These are phyloP conservation scores for Tipula unca DNA, from an alignment of 2,888 invertebrate species.

Conservation along the genomic window DNA sequence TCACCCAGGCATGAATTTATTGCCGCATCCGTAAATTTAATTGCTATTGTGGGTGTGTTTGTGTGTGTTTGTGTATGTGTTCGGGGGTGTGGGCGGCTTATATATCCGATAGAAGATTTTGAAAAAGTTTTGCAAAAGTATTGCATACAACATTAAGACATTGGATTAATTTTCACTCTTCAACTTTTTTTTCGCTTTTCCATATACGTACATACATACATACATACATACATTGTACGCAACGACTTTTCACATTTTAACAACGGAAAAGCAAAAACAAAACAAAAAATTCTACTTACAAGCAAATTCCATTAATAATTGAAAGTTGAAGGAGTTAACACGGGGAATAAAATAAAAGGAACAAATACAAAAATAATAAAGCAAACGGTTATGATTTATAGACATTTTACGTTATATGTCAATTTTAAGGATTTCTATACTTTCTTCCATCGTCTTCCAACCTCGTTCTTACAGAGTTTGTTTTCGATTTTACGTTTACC, in stretches of 20 bases:
- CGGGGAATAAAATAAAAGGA: neutral
- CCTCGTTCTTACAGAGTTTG: neutral
- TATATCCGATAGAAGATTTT: neutral
- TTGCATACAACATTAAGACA: neutral
- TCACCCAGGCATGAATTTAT: neutral
- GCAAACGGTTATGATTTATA: neutral
- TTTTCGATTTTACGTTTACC: neutral
- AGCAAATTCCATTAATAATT: neutral
- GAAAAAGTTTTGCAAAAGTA: neutral
- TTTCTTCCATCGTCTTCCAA: neutral
- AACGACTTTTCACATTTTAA: neutral
- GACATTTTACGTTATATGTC: neutral
- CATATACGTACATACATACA: too few species aligned
- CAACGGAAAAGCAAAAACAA: too few species aligned
- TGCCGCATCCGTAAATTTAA: neutral
- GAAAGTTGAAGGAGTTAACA: neutral
- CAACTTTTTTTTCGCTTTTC: neutral
- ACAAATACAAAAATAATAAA: neutral
- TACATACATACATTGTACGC: too few species aligned
- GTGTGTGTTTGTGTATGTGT: too few species aligned
- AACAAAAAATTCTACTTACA: neutral
- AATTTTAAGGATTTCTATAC: neutral
- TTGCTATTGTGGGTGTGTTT: neutral
- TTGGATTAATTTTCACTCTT: neutral
- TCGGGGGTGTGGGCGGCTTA: neutral